Conservation (phyloP, 2,888 invertebrate species). For the Andrena minutula region DNA sequence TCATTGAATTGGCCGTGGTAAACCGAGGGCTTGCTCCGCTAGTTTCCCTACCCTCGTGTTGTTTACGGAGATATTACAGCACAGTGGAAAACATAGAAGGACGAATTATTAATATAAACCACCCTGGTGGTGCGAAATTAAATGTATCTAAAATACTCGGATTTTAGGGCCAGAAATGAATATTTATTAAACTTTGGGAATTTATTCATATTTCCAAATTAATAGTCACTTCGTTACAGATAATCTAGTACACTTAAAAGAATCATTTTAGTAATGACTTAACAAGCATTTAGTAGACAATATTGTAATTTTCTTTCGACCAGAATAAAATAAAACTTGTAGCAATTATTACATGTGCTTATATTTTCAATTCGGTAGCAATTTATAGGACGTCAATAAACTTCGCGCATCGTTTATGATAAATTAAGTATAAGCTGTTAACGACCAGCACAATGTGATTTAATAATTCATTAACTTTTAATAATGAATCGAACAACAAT, state of each 20-base stretch:
- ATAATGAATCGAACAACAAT: constrained; percentile 18
- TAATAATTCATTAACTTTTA: constrained; percentile 23
- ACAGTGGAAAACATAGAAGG: constrained; percentile 30
- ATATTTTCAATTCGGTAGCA: not conserved
- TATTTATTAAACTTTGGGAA: not conserved
- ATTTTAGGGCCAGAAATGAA: not conserved
- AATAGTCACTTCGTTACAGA: not conserved
- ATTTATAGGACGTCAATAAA: constrained; percentile 8
- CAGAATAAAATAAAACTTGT: not conserved
- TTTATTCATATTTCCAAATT: not conserved
- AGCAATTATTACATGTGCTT: not conserved
- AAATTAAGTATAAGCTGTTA: constrained; percentile 9
- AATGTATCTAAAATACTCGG: not conserved
- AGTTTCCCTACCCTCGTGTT: constrained; percentile 30
- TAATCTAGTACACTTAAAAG: too few species aligned
- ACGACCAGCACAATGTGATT: not conserved
- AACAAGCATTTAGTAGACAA: not conserved
- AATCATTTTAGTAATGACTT: too few species aligned
- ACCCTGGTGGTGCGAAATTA: not conserved
- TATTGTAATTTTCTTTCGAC: not conserved
- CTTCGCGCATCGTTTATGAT: not conserved
- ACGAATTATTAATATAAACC: constrained; percentile 43
- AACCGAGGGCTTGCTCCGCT: constrained; percentile 52
- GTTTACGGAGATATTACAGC: constrained; percentile 47
- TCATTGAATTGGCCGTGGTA: constrained; percentile 59